Percentiles rank a stretch among this genome's conserved stretches.
Evolutionary conservation across 2,888 invertebrate species (phyloP).

Genomic region (Nephrotoma appendiculata): DNA sequence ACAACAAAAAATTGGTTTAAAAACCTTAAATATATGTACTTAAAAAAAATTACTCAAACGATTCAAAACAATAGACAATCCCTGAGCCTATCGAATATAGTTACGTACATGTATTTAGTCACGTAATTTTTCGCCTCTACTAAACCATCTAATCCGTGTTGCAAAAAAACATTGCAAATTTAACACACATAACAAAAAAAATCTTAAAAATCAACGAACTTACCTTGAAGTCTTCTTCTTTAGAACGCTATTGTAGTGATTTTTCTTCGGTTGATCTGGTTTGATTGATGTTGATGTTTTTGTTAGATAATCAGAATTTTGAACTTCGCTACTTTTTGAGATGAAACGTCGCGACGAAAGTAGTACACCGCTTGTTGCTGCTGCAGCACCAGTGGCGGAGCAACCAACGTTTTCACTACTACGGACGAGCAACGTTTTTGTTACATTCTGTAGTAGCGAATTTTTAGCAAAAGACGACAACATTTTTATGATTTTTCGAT

Average conservation of each 20-base stretch:
- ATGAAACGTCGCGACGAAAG: constrained; percentile 13
- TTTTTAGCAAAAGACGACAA: not conserved
- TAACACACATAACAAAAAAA: not conserved
- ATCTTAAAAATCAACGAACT: not conserved
- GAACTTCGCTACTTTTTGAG: constrained; percentile 24
- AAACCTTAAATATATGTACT: not conserved
- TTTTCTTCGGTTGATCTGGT: not conserved
- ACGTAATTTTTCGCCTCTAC: not conserved
- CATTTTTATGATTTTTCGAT: not conserved
- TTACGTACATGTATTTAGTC: not conserved
- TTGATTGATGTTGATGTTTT: constrained; percentile 14
- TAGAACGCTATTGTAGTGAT: not conserved
- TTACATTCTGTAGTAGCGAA: not conserved
- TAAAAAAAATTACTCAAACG: not conserved
- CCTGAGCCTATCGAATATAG: not conserved
- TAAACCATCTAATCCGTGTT: not conserved
- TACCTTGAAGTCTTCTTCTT: not conserved
- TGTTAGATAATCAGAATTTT: constrained; percentile 19
- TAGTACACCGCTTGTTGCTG: not conserved
- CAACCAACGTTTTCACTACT: not conserved
- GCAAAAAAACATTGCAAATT: not conserved
- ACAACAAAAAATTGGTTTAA: not conserved
- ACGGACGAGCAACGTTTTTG: not conserved
- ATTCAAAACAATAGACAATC: not conserved
- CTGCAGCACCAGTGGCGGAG: not conserved